These are phyloP conservation scores for Agriopis leucophaearia DNA, from an alignment of 2,888 invertebrate species.

Conservation along the genomic window DNA sequence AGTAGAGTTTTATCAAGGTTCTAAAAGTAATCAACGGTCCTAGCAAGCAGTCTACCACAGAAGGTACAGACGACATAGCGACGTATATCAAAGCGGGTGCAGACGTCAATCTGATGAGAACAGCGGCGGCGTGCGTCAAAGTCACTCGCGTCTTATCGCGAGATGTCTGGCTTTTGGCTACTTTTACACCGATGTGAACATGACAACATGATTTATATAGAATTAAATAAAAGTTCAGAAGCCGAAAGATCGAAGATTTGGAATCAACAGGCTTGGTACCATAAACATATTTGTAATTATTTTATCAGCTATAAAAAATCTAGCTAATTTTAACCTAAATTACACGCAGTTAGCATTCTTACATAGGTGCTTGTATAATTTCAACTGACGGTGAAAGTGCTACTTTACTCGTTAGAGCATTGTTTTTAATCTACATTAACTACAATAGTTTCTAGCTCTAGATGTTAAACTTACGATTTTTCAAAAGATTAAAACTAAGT, in stretches of 20 bases:
- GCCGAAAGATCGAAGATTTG: neutral
- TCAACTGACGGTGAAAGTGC: no score
- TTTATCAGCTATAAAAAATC: no score
- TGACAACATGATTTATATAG: neutral
- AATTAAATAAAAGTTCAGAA: neutral
- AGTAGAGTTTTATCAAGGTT: no score
- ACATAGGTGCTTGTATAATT: no score
- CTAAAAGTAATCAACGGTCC: neutral
- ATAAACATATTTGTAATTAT: neutral
- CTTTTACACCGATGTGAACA: slow-evolving; percentile 55
- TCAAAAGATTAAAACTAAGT: no score
- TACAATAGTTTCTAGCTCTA: no score
- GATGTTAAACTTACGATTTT: no score
- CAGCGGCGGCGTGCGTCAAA: slow-evolving; percentile 71
- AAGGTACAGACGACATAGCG: slow-evolving; percentile 36
- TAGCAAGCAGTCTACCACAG: slow-evolving; percentile 3
- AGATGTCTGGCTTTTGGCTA: slow-evolving; percentile 52
- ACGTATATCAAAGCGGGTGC: slow-evolving; percentile 64
- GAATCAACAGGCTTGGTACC: neutral
- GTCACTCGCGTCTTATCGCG: slow-evolving; percentile 67
- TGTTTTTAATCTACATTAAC: no score
- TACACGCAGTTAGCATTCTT: no score
- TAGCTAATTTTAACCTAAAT: no score
- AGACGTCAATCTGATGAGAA: slow-evolving; percentile 68
- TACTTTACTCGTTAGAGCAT: no score